These are phyloP conservation scores for Trichosurus vulpecula DNA, from an alignment of 2,797 vertebrate genomes.

Conservation along the genomic window DNA sequence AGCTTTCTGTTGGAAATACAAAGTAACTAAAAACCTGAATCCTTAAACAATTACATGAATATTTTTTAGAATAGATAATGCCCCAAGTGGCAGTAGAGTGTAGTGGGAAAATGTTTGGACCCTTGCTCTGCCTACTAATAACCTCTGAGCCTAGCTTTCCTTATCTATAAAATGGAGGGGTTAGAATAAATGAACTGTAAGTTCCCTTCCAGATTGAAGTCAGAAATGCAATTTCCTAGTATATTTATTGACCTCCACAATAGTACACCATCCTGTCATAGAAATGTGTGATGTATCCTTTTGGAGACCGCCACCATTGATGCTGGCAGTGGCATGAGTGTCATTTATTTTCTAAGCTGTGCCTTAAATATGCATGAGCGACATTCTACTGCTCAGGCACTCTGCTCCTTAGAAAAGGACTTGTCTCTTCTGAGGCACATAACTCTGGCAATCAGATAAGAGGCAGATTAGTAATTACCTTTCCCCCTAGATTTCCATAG, in stretches of 20 bases:
- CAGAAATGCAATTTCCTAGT: conserved; percentile 35
- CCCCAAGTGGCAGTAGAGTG: background rate
- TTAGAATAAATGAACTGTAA: background rate
- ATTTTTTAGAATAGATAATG: background rate
- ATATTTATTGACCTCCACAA: conserved; percentile 40
- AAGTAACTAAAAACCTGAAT: conserved; percentile 29
- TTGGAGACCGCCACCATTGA: background rate
- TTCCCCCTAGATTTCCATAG: conserved; percentile 34
- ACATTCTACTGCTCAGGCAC: background rate
- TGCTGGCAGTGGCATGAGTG: conserved; percentile 2
- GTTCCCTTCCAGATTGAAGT: background rate
- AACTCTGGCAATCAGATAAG: background rate
- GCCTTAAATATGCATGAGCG: conserved; percentile 8
- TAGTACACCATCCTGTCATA: conserved; percentile 4
- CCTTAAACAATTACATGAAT: conserved; percentile 23
- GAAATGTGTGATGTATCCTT: background rate
- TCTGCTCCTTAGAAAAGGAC: conserved; percentile 17
- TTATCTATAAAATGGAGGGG: background rate
- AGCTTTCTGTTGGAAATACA: background rate
- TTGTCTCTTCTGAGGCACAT: conserved; percentile 4
- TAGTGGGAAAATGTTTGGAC: background rate
- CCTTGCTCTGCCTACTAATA: background rate
- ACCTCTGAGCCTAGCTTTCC: background rate
- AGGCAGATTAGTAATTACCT: conserved; percentile 11
- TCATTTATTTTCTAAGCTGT: conserved; percentile 8